A percentile compares a stretch with the other conserved stretches of the same genome.
These are phyloP conservation scores for Chaetops frenatus DNA, from an alignment of 2,113 vertebrate genomes.

Conservation along the genomic window DNA sequence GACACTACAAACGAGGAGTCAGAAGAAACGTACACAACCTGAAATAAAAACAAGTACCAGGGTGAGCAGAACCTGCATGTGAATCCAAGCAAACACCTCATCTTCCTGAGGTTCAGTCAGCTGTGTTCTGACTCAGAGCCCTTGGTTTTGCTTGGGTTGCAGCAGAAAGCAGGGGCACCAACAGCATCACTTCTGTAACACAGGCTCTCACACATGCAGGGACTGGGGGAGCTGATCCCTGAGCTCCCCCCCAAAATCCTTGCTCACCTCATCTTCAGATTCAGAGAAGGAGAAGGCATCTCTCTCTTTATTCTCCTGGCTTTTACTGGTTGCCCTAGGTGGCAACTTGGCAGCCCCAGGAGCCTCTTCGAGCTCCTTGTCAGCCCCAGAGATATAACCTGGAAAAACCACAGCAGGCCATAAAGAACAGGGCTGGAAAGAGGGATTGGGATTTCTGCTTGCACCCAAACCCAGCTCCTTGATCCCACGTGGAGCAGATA, in stretches of 20 bases:
- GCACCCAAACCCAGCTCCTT: neutral
- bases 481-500: neutral
- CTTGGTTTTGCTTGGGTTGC: neutral
- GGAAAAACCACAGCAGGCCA: neutral
- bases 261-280: slow-evolving; percentile 61
- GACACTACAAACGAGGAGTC: neutral
- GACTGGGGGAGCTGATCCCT: neutral
- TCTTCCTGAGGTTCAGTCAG: neutral
- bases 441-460: neutral
- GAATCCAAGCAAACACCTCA: neutral
- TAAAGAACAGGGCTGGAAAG: neutral
- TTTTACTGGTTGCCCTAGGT: neutral
- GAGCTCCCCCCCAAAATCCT: neutral
- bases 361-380: slow-evolving; percentile 6
- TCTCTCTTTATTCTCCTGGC: neutral
- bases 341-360: slow-evolving; percentile 33
- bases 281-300: neutral
- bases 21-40: neutral
- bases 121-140: neutral
- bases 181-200: neutral
- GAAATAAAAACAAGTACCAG: neutral
- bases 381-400: slow-evolving; percentile 37
- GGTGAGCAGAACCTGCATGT: neutral
- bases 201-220: neutral
- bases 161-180: neutral